Evolutionary conservation across 2,888 invertebrate species (phyloP).

Genomic region (Agrotis puta): DNA sequence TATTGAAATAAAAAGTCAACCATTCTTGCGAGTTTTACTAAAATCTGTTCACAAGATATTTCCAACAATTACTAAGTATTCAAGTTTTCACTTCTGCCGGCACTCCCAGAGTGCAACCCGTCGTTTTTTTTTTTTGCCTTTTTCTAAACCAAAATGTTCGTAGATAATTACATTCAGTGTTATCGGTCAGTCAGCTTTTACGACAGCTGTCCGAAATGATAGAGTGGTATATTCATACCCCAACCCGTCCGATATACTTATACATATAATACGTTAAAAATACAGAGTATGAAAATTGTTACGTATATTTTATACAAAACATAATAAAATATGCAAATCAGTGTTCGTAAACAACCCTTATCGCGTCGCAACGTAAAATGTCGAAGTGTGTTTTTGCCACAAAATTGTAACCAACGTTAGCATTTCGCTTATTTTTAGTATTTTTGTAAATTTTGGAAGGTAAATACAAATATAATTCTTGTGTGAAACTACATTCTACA

Average conservation of each 20-base stretch:
- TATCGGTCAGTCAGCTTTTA: conserved; percentile 20
- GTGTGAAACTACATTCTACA: conserved; percentile 1
- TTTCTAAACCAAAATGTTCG: not conserved
- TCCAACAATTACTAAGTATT: too few relatives aligned
- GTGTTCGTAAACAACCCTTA: conserved; percentile 38
- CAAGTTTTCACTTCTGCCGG: too few relatives aligned
- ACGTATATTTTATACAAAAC: conserved; percentile 8
- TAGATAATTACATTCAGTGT: not conserved
- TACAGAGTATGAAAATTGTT: not conserved
- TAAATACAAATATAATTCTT: not conserved
- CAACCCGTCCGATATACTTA: not conserved
- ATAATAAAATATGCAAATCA: conserved; percentile 35
- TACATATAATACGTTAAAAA: not conserved
- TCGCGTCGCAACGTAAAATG: conserved; percentile 23
- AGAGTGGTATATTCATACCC: conserved; percentile 20
- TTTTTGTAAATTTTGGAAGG: not conserved
- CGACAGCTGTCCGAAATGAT: conserved; percentile 27
- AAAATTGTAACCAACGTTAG: conserved; percentile 20
- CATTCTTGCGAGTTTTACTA: too few relatives aligned
- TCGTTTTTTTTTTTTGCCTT: too few relatives aligned
- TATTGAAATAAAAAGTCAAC: too few relatives aligned
- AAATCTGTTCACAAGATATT: too few relatives aligned
- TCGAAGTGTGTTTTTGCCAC: conserved; percentile 38
- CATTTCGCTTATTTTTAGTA: conserved; percentile 10
- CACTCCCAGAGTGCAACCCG: too few relatives aligned